Conservation (phyloP, 92 coral and sea anemone genomes). For the Zoanthus sociatus region DNA sequence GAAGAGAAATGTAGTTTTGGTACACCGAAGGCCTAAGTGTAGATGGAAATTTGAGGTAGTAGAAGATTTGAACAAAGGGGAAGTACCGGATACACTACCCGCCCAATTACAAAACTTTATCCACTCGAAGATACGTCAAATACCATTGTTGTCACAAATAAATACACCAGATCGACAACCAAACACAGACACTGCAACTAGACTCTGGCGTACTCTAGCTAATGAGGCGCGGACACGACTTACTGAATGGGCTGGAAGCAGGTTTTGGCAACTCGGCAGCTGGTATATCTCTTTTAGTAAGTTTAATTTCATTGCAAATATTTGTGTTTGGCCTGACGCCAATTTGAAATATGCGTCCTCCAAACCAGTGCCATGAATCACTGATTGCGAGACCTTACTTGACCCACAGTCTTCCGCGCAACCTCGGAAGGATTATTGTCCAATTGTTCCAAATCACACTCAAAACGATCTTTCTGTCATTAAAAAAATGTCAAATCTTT, state of each 20-base stretch:
- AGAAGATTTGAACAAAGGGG: constrained; percentile 59
- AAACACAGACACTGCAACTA: neutral
- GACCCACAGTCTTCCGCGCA: too few species aligned
- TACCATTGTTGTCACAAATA: constrained; percentile 5
- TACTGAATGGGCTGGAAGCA: constrained; percentile 31
- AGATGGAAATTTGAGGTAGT: constrained; percentile 65
- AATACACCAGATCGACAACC: constrained; percentile 2
- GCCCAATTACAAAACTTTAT: constrained; percentile 62
- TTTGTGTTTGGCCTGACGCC: too few species aligned
- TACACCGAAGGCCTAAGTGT: constrained; percentile 51
- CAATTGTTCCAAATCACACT: too few species aligned
- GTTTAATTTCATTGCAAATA: too few species aligned
- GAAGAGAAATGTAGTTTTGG: constrained; percentile 57
- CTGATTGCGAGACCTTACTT: too few species aligned
- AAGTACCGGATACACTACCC: constrained; percentile 58
- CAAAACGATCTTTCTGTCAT: too few species aligned
- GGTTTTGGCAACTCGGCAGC: too few species aligned
- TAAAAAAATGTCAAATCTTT: too few species aligned
- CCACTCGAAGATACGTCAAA: constrained; percentile 62
- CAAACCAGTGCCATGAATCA: too few species aligned
- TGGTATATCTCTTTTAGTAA: too few species aligned
- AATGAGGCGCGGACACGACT: constrained; percentile 44
- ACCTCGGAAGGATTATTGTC: too few species aligned
- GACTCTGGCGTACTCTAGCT: constrained; percentile 45
- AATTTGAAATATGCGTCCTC: too few species aligned